Evolutionary conservation across 2,797 vertebrate genomes (phyloP).

Genomic region (Pelodytes ibericus): DNA sequence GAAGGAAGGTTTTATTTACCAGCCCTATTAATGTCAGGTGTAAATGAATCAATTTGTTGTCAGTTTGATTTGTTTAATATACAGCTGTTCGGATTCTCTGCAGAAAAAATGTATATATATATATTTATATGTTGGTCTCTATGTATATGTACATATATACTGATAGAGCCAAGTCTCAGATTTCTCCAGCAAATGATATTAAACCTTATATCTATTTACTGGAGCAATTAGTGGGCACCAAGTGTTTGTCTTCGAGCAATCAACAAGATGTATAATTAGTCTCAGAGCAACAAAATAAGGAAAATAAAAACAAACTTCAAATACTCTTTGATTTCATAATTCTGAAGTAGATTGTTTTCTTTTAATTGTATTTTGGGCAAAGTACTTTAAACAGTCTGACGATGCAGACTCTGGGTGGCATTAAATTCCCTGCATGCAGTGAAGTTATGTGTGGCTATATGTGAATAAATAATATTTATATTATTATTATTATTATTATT

Average conservation of each 20-base stretch:
- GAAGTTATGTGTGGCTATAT: too few relatives aligned
- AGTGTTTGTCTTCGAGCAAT: slow-evolving; percentile 70
- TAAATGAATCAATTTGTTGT: slow-evolving; percentile 2
- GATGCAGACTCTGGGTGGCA: slow-evolving; percentile 27
- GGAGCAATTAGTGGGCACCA: slow-evolving; percentile 72
- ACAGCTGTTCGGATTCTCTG: slow-evolving; percentile 6
- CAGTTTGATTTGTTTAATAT: slow-evolving; percentile 18
- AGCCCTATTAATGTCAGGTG: neutral
- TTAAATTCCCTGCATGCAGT: too few relatives aligned
- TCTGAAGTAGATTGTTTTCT: slow-evolving; percentile 21
- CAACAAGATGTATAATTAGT: slow-evolving; percentile 74
- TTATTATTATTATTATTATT: too few relatives aligned
- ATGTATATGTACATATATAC: neutral
- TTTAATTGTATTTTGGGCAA: slow-evolving; percentile 49
- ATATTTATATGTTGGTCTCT: neutral
- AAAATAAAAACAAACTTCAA: neutral
- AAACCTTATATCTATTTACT: slow-evolving; percentile 68
- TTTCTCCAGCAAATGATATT: slow-evolving; percentile 52
- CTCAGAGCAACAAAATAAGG: slow-evolving; percentile 69
- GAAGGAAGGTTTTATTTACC: neutral
- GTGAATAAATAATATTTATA: too few relatives aligned
- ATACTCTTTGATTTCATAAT: slow-evolving; percentile 3
- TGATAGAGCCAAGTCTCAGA: neutral
- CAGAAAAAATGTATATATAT: neutral
- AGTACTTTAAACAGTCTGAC: slow-evolving; percentile 6